Base-by-base conservation (phyloP, 2,888 invertebrate genomes). In the Drosophila austrosaltans region DNA sequence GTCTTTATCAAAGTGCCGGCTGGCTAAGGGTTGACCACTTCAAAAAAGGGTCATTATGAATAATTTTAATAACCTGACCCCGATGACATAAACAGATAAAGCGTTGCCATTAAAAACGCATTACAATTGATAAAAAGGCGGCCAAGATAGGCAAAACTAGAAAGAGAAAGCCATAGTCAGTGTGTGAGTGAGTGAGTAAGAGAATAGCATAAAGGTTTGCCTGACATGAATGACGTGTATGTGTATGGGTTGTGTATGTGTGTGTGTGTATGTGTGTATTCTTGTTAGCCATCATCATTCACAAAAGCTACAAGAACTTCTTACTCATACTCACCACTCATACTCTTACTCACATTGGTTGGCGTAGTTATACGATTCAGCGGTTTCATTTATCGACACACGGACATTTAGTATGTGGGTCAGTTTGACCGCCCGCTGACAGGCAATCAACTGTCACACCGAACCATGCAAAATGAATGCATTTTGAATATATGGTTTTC, bases 21-120 rank as follows among this genome's bases (percentile, higher is more conserved):
- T 22, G 53, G 22, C 22, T 53, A 28, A 39, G 48, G n/a, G 48
- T 8, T 12, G 39, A 44, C 42, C 40, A 56, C 68, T 68, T 48
- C 63, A 44, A 59, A 44, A 59, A 69, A 62, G 54, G 28, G 28
- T 72, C 81, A 77, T 80, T 79, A 82, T 81, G 79, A 84, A 81
- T 84, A 73, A 79, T 84, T 88, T 78, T 78, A 82, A 87, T 82
- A 79, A 76, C 77, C 79, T 74, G 72, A 59, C 73, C 72, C 63
- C 70, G 87, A 82, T 82, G 82, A 82, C 84, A 86, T 74, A 78
- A 84, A 82, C 86, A 87, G 84, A 86, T 84, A 81, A 78, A 79
- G 28, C 53, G 61, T 63, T 71, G 73, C 78, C 86, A 86, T 88
- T 83, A 88, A 88, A 88, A 86, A 84, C 79, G 79, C 81, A 85